These are phyloP conservation scores for Drosophila antonietae DNA, from an alignment of 2,888 invertebrate species.

Conservation along the genomic window DNA sequence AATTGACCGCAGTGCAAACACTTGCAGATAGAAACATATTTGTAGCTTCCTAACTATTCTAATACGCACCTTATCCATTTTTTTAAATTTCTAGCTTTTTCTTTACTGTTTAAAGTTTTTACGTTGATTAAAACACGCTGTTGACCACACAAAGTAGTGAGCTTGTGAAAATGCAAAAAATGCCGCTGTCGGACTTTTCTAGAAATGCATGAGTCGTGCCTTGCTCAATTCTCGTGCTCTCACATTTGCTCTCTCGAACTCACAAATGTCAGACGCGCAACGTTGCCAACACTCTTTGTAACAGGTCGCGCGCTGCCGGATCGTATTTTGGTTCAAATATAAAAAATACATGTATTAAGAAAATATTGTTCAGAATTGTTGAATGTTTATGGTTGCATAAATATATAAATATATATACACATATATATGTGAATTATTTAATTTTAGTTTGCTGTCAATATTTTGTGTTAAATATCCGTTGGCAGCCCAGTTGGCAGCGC, in stretches of 20 bases:
- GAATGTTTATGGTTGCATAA: neutral
- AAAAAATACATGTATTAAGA: neutral
- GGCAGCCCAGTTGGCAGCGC: conserved; percentile 45
- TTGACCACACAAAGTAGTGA: conserved; percentile 28
- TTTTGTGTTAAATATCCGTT: neutral
- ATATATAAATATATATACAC: neutral
- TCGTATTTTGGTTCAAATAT: neutral
- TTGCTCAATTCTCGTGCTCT: conserved; percentile 23
- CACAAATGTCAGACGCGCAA: conserved; percentile 36
- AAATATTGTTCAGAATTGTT: neutral
- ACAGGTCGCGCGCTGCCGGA: conserved; percentile 24
- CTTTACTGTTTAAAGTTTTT: conserved; percentile 17
- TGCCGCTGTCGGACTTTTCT: conserved; percentile 72
- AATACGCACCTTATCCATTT: conserved; percentile 45
- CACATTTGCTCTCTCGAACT: conserved; percentile 3
- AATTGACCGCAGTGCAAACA: conserved; percentile 18
- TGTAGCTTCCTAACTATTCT: neutral
- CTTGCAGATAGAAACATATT: neutral
- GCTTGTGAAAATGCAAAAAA: conserved; percentile 59
- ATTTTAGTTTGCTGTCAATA: neutral
- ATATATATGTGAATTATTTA: neutral
- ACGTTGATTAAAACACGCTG: conserved; percentile 25
- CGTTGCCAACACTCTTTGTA: conserved; percentile 42
- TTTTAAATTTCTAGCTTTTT: conserved; percentile 1
- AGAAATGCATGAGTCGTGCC: conserved; percentile 61